Evolutionary conservation across 2,113 vertebrate species (phyloP).

Genomic region (Panthera tigris): DNA sequence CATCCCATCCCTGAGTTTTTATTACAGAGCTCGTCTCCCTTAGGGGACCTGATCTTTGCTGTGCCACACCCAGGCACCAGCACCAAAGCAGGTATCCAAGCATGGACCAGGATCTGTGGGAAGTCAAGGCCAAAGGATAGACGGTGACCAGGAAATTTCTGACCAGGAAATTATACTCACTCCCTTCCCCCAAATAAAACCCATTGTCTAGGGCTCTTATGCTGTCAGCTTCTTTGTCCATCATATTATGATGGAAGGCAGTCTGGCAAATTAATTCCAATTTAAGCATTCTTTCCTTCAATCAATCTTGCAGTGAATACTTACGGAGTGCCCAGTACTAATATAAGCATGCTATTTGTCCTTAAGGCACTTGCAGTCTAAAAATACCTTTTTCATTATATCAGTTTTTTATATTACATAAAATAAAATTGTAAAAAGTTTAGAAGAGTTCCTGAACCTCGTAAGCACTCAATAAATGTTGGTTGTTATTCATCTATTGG

Average conservation of each 20-base stretch:
- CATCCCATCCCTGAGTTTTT: neutral
- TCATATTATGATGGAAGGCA: neutral
- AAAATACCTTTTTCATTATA: slow-evolving; percentile 29
- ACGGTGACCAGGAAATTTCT: neutral
- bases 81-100: neutral
- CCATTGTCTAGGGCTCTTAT: fast-evolving
- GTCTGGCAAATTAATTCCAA: neutral
- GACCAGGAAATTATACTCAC: neutral
- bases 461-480: neutral
- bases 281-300: neutral
- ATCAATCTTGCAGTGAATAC: neutral
- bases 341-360: neutral
- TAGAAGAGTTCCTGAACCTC: neutral
- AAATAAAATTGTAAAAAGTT: neutral
- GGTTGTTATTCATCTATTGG: neutral
- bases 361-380: neutral
- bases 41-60: neutral
- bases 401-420: neutral
- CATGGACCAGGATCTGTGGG: neutral
- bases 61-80: neutral
- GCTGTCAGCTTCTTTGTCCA: neutral
- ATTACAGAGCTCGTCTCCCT: neutral
- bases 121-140: neutral
- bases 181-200: neutral
- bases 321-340: neutral